Conservation (phyloP, 2,888 invertebrate species). For the Brachycybe producta region DNA sequence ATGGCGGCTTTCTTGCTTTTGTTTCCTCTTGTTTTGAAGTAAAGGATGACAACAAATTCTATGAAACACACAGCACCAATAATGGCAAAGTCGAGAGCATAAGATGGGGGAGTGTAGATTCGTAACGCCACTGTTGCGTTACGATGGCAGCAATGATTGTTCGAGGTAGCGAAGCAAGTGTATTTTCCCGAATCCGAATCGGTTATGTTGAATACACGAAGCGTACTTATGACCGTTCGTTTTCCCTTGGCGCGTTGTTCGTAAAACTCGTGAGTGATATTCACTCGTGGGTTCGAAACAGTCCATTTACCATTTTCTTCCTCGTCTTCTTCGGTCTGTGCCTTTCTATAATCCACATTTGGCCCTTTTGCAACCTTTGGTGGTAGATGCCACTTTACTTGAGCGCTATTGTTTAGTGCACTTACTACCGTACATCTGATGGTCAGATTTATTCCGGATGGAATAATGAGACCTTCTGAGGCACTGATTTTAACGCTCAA, state of each 20-base stretch:
- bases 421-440: background rate
- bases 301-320: no score
- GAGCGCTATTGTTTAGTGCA: background rate
- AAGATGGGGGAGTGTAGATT: constrained; percentile 7
- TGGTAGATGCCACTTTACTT: background rate
- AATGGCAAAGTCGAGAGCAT: constrained; percentile 6
- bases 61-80: constrained; percentile 10
- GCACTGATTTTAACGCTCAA: constrained; percentile 2
- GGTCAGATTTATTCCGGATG: background rate
- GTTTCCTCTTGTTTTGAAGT: constrained; percentile 5
- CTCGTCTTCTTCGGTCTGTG: background rate
- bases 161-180: background rate
- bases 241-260: background rate
- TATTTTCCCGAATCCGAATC: constrained; percentile 2
- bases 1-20: background rate
- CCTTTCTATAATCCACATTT: background rate
- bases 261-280: background rate
- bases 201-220: background rate
- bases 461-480: background rate
- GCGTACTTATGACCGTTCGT: background rate
- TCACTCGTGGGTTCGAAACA: no score
- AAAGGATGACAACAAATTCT: constrained; percentile 11
- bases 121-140: background rate
- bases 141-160: background rate
- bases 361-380: background rate